Base-by-base conservation (phyloP, 2,797 vertebrate genomes). In the Sylvilagus floridanus region DNA sequence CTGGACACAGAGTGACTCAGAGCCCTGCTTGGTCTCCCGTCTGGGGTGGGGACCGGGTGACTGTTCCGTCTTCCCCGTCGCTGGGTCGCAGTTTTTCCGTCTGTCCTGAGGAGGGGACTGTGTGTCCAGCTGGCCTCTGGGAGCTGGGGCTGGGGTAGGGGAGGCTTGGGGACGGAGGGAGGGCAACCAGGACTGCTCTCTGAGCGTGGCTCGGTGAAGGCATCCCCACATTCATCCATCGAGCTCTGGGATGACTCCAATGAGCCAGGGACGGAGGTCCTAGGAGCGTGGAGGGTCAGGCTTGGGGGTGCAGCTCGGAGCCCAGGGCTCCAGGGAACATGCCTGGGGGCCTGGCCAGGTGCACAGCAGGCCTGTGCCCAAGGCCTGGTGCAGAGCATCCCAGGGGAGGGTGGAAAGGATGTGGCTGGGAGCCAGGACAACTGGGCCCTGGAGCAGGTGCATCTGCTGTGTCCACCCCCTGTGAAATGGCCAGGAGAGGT, bases 231-330 rank as follows among this genome's bases (percentile, higher is more conserved):
- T 12, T 14, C 35, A 21, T 24, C 2, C 1, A 0, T 17, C 30
- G 54, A 62, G 54, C 32, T 19, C n/a, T 52, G 28, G 16, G 12
- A 37, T 60, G 24, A 54, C 6, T n/a, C 47, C 26, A 26, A 54
- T 11, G 28, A 69, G 50, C 63, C 83, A 6, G n/a, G 28, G 13
- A 17, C 63, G 0, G 0, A 2, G 2, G 21, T 21, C 52, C 65
- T 7, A 22, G 32, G 47, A 50, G 1, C 30, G 30, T 0, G 0
- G 19, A 16, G 7, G 4, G 60, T 22, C 26, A 57, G 52, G 19
- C 19, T 35, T 10, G 30, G 47, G 11, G 16, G 4, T 62, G 16
- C 5, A 4, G 60, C 71, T 63, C 17, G 24, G 62, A 69, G 82
- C 52, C 28, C 2, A 2, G 7, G 52, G 4, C 26, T 50, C 73